These are phyloP conservation scores for Catagonus wagneri DNA, from an alignment of 2,113 vertebrate species.

Conservation along the genomic window DNA sequence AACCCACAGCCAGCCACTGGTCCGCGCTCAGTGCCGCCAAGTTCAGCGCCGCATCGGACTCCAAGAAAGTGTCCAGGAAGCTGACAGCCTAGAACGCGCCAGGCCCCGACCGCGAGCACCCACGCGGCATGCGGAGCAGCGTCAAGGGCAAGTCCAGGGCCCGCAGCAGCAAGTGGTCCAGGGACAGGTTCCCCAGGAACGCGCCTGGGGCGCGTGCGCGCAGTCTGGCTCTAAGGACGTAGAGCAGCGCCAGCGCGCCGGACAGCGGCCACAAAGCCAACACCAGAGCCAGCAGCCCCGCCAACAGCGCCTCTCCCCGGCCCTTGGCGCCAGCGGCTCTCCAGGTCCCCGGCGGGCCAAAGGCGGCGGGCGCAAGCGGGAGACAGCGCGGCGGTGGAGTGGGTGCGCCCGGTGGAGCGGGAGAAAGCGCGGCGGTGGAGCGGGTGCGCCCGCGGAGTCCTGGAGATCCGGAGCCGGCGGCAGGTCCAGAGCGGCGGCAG, in stretches of 20 bases:
- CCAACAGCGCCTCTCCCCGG: slow-evolving; percentile 88
- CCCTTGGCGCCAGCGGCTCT: slow-evolving; percentile 77
- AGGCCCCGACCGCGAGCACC: slow-evolving; percentile 85
- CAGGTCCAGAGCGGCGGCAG: not conserved
- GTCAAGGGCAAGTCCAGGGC: slow-evolving; percentile 90
- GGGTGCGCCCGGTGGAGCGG: rapidly evolving
- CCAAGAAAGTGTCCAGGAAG: slow-evolving; percentile 90
- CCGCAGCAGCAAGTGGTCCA: slow-evolving; percentile 90
- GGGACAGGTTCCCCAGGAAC: slow-evolving; percentile 89
- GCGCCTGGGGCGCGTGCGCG: slow-evolving; percentile 89
- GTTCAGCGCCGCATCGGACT: slow-evolving; percentile 89
- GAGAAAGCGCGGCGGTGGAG: rapidly evolving
- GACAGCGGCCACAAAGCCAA: slow-evolving; percentile 88
- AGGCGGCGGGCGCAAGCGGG: rapidly evolving
- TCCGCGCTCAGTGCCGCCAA: slow-evolving; percentile 91
- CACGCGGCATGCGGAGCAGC: slow-evolving; percentile 84
- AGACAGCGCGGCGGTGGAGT: rapidly evolving
- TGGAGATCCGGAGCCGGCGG: not conserved
- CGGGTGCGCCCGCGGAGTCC: rapidly evolving
- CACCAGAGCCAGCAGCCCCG: slow-evolving; percentile 87
- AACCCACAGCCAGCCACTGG: slow-evolving; percentile 91
- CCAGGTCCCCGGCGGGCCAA: not conserved
- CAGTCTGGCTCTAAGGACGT: slow-evolving; percentile 88
- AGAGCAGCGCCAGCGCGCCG: slow-evolving; percentile 89
- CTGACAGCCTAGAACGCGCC: slow-evolving; percentile 85